Evolutionary conservation across 2,888 invertebrate genomes (phyloP).

Genomic region (Maniola hyperantus): DNA sequence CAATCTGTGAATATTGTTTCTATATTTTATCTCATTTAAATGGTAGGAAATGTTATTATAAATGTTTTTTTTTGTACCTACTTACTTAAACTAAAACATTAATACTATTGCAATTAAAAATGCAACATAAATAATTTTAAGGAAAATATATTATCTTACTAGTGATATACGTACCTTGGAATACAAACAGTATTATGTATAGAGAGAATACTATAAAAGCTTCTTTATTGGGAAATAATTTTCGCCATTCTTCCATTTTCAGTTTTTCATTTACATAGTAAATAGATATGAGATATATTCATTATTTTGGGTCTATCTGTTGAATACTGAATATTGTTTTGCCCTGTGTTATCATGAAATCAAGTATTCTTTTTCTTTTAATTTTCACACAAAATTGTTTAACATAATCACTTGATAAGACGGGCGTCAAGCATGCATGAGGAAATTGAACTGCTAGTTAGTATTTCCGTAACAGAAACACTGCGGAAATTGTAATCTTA

Average conservation of each 20-base stretch:
- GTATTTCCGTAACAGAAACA: neutral
- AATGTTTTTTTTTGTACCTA: too few species aligned
- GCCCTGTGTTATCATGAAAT: neutral
- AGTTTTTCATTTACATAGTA: neutral
- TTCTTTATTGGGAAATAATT: constrained; percentile 92
- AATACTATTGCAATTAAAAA: neutral
- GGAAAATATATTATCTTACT: too few species aligned
- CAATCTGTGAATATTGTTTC: neutral
- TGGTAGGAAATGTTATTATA: neutral
- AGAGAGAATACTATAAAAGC: constrained; percentile 91
- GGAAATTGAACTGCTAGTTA: neutral
- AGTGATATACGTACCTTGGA: constrained; percentile 87
- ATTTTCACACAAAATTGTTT: neutral
- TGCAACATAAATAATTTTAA: neutral
- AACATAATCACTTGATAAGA: neutral
- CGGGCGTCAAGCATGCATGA: neutral
- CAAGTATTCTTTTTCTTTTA: neutral
- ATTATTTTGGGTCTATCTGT: neutral
- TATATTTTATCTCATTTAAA: neutral
- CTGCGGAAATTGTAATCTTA: constrained; percentile 6
- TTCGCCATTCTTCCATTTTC: constrained; percentile 80
- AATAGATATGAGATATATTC: neutral
- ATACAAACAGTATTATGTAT: constrained; percentile 94
- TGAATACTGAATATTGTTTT: neutral
- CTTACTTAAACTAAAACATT: neutral